phyloP scores from a whole-genome alignment of 2,888 invertebrate species.

The Nasonovia ribisnigri region DNA sequence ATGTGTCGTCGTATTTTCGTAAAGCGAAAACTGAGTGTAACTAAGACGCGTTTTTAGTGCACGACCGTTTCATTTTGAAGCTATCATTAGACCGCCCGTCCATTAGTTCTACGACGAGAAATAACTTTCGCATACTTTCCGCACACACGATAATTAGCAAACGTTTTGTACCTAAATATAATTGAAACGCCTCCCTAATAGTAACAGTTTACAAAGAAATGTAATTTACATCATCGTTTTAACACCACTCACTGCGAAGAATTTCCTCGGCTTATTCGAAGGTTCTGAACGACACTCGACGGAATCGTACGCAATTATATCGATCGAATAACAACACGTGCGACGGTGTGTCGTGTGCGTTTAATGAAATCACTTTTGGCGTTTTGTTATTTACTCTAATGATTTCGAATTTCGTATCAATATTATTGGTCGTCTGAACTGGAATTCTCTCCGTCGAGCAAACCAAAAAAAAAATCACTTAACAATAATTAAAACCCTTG shows the following conservation, averaged over 20 bases:
- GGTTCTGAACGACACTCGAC: neutral
- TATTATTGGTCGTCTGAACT: neutral
- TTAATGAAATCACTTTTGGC: neutral
- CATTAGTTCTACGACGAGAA: neutral
- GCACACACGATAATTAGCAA: neutral
- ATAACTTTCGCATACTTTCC: neutral
- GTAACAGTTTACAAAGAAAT: neutral
- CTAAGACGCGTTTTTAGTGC: neutral
- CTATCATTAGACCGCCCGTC: neutral
- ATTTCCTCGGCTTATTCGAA: neutral
- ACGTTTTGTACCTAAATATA: neutral
- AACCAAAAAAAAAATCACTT: neutral
- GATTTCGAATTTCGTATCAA: neutral
- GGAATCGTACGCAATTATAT: neutral
- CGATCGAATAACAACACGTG: neutral
- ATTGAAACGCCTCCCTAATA: neutral
- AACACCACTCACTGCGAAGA: neutral
- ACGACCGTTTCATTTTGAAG: neutral
- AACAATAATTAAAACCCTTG: neutral
- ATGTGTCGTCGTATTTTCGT: neutral
- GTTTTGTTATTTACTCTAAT: neutral
- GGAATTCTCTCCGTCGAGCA: neutral
- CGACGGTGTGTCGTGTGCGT: neutral
- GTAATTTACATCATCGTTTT: neutral
- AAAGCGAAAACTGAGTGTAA: neutral